A percentile compares a stretch with the other conserved stretches of the same genome.
Evolutionary conservation across 2,797 vertebrate genomes (phyloP).

Genomic region (Bradypodion pumilum): DNA sequence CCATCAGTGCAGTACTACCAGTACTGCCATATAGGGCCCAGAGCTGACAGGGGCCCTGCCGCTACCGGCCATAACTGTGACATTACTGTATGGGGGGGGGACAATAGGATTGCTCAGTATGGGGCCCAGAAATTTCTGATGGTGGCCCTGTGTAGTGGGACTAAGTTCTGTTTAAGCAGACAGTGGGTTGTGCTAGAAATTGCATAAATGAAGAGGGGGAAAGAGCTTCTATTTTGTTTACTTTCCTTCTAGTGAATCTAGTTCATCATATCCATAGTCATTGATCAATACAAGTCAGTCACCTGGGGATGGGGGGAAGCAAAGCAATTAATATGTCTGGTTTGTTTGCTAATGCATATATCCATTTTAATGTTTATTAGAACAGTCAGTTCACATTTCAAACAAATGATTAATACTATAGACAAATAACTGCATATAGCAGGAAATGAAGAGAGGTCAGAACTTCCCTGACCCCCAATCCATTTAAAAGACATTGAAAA

Average conservation of each 20-base stretch:
- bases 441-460: not conserved
- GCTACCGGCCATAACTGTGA: too few species aligned
- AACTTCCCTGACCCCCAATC: not conserved
- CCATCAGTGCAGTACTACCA: too few species aligned
- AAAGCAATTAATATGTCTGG: not conserved
- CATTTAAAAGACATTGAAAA: not conserved
- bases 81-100: too few species aligned
- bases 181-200: too few species aligned
- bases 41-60: too few species aligned
- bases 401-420: not conserved
- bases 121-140: too few species aligned
- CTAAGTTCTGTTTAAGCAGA: too few species aligned
- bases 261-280: not conserved
- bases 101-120: too few species aligned
- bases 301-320: not conserved
- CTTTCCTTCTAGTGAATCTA: not conserved
- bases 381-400: not conserved
- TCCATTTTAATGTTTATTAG: not conserved
- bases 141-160: too few species aligned
- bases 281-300: too few species aligned
- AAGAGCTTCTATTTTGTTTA: not conserved
- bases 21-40: too few species aligned
- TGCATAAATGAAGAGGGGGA: too few species aligned
- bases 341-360: not conserved
- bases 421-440: not conserved